Evolutionary conservation across 2,113 vertebrate species (phyloP), one percentile per base, ranked within the genome.

Genomic region (Maccullochella peelii): DNA sequence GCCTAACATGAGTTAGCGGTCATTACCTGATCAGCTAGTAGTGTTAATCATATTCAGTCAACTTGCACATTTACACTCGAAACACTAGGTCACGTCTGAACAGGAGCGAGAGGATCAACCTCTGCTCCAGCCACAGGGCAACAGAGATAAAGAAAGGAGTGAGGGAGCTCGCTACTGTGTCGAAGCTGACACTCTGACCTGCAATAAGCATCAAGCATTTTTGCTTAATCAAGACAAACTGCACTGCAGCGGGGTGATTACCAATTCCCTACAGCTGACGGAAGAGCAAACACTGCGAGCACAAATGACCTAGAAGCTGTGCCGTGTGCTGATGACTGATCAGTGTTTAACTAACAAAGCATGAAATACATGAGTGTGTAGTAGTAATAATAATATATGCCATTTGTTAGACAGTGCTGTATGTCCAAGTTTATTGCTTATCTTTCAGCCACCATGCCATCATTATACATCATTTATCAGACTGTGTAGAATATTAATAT

Each of bases 261-360:
- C 57, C 30, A 58, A 61, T 52, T 70, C 63, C 63, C 73, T 30
- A 2, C n/a, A 44, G 73, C 70, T 74, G 54, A 50, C 59, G 47
- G 44, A 57, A 15, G 62, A 79, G n/a, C 23, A 79, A 66, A 66
- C 33, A 27, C 50, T 57, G 42, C 20, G 15, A 68, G 59, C 42
- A 63, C 68, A 83, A 79, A 82, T 77, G 49, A 80, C 73, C 72
- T 27, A 20, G n/a, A 70, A 50, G 68, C 70, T 77, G 65, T 36
- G 71, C 54, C 58, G 30, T 8, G 70, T 8, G 25, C 10, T 16
- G 49, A 72, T 76, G 71, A 79, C 25, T 42, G 47, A 84, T 42
- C 74, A 54, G 52, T 80, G 67, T 83, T 87, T 59, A 72, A 71
- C 85, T 73, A 86, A 83, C 76, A 79, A 75, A 86, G 70, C 52